Percentiles rank a stretch among this genome's conserved stretches.
These are phyloP conservation scores for Sebastes hubbsi DNA, from an alignment of 2,797 vertebrate species.

Conservation along the genomic window DNA sequence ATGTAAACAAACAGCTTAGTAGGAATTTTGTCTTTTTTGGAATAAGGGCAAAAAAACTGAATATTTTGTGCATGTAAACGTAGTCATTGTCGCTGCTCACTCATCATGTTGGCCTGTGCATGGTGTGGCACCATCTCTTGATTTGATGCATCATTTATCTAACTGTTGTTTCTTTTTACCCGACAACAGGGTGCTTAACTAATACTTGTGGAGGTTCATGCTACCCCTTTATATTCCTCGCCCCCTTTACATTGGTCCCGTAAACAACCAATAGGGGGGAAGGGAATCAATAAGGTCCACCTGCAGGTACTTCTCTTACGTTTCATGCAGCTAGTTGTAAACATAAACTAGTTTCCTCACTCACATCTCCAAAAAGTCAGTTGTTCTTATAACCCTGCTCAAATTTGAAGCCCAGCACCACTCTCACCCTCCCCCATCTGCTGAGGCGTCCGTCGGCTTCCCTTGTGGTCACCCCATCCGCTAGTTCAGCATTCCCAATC, in stretches of 20 bases:
- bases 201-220: not conserved
- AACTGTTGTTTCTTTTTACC: not conserved
- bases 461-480: constrained; percentile 63
- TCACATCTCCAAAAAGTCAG: constrained; percentile 13
- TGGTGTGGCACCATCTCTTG: not conserved
- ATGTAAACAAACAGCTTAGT: no score
- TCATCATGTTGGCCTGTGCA: not conserved
- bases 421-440: constrained; percentile 57
- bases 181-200: not conserved
- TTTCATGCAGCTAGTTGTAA: not conserved
- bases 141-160: not conserved
- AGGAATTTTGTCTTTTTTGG: no score
- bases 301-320: not conserved
- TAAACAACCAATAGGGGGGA: not conserved
- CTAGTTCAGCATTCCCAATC: constrained; percentile 60
- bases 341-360: not conserved
- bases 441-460: constrained; percentile 54
- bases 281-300: not conserved
- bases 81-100: not conserved
- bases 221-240: not conserved
- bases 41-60: no score
- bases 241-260: not conserved
- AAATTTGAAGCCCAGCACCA: constrained; percentile 12
- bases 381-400: constrained; percentile 33
- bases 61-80: not conserved